Percentiles rank a stretch among this genome's conserved stretches.
phyloP scores from a whole-genome alignment of 2,888 invertebrate species.

The Byasa hedistus region DNA sequence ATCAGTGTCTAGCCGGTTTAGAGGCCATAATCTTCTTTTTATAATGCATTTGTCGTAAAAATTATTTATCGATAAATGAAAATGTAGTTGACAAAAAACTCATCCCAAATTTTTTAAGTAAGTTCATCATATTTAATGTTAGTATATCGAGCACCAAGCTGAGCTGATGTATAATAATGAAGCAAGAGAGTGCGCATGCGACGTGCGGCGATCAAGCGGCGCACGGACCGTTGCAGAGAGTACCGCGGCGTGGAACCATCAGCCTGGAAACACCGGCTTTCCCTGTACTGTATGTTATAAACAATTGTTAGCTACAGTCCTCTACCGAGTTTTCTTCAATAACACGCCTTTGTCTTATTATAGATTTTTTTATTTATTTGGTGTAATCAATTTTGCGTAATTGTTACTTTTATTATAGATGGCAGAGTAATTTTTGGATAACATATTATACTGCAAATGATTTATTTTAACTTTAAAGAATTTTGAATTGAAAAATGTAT shows the following conservation, averaged over 20 bases:
- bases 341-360: constrained; percentile 1
- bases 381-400: not conserved
- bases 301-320: constrained; percentile 30
- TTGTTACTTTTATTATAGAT: too few relatives aligned
- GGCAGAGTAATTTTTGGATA: too few relatives aligned
- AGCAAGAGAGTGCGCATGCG: constrained; percentile 31
- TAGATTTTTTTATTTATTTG: not conserved
- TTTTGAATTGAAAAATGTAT: too few relatives aligned
- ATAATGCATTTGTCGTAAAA: not conserved
- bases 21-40: not conserved
- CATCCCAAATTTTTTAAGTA: not conserved
- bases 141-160: constrained; percentile 9
- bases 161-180: constrained; percentile 27
- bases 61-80: too few relatives aligned
- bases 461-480: too few relatives aligned
- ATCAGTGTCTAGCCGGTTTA: not conserved
- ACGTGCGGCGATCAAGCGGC: constrained; percentile 53
- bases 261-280: constrained; percentile 68
- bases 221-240: constrained; percentile 56
- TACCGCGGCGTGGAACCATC: constrained; percentile 63
- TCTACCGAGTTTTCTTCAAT: constrained; percentile 8
- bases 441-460: too few relatives aligned
- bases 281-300: constrained; percentile 47
- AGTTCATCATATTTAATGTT: not conserved
- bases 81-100: not conserved